A percentile compares a stretch with the other conserved stretches of the same genome.
Evolutionary conservation across 1,140 invertebrate genomes (phyloP).

Genomic region (Plectrocnemia conspersa): DNA sequence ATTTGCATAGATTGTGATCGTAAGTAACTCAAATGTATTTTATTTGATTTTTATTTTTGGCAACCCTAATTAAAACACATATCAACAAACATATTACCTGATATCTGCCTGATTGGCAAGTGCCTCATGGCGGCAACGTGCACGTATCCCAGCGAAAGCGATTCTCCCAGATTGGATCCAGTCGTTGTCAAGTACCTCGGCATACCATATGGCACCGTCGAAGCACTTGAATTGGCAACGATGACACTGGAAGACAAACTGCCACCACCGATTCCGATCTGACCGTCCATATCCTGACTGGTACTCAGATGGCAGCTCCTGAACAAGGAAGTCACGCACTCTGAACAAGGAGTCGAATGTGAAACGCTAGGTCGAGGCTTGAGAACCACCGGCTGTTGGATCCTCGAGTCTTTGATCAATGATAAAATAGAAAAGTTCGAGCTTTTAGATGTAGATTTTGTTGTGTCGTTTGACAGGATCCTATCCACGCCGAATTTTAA

Average conservation of each 20-base stretch:
- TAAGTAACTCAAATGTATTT: background rate
- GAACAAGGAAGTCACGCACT: slow-evolving; percentile 46
- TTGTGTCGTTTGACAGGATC: slow-evolving; percentile 36
- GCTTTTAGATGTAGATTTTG: background rate
- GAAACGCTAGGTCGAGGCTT: slow-evolving; percentile 32
- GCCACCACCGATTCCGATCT: slow-evolving; percentile 1
- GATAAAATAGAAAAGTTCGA: slow-evolving; percentile 33
- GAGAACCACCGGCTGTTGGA: background rate
- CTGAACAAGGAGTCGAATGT: slow-evolving; percentile 42
- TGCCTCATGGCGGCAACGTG: slow-evolving; percentile 32
- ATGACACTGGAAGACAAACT: background rate
- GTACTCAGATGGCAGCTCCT: slow-evolving; percentile 41
- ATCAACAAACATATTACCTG: too few relatives aligned
- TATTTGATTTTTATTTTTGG: too few relatives aligned
- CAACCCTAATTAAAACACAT: too few relatives aligned
- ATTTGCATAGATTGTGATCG: too few relatives aligned
- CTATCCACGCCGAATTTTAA: slow-evolving; percentile 46
- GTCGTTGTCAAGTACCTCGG: slow-evolving; percentile 20
- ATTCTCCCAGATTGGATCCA: slow-evolving; percentile 13
- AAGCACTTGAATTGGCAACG: slow-evolving; percentile 2
- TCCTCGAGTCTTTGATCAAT: slow-evolving; percentile 26
- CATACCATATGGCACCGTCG: slow-evolving; percentile 24
- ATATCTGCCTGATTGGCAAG: slow-evolving; percentile 30
- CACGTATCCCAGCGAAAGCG: slow-evolving; percentile 20
- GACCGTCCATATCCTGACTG: slow-evolving; percentile 13